Evolutionary conservation across 2,113 vertebrate species (phyloP).

Genomic region (Phoxinus phoxinus): DNA sequence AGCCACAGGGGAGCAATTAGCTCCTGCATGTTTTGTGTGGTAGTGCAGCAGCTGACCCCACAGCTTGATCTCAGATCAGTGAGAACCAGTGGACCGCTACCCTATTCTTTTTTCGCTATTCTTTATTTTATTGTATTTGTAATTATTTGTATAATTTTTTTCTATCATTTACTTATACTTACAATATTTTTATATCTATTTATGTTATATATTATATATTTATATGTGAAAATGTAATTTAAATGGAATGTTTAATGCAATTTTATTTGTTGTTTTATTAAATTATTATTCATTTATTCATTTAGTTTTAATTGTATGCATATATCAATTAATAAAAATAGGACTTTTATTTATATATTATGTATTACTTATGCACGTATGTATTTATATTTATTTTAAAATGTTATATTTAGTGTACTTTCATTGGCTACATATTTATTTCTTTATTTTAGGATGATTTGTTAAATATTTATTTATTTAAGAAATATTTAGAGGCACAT

Average conservation of each 20-base stretch:
- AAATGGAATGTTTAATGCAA: not conserved
- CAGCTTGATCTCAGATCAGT: conserved; percentile 50
- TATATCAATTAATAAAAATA: not conserved
- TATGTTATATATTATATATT: not conserved
- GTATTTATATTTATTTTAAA: not conserved
- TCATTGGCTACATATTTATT: not conserved
- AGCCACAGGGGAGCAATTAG: conserved; percentile 60
- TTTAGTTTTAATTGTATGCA: not conserved
- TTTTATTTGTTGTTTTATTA: not conserved
- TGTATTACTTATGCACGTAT: not conserved
- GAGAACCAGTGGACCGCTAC: not conserved
- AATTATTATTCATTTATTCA: not conserved
- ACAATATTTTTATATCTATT: not conserved
- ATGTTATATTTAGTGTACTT: not conserved
- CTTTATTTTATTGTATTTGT: not conserved
- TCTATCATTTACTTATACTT: not conserved
- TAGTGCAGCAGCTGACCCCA: conserved; percentile 52
- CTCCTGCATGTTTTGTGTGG: conserved; percentile 48
- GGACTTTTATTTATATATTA: not conserved
- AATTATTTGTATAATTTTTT: not conserved
- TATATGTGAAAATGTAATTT: not conserved
- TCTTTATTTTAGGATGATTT: not conserved
- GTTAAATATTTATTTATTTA: not conserved
- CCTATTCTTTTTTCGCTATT: not conserved
- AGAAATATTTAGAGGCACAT: not conserved